Base-by-base conservation (phyloP, 2,888 invertebrate species). In the Cephus pulcher region DNA sequence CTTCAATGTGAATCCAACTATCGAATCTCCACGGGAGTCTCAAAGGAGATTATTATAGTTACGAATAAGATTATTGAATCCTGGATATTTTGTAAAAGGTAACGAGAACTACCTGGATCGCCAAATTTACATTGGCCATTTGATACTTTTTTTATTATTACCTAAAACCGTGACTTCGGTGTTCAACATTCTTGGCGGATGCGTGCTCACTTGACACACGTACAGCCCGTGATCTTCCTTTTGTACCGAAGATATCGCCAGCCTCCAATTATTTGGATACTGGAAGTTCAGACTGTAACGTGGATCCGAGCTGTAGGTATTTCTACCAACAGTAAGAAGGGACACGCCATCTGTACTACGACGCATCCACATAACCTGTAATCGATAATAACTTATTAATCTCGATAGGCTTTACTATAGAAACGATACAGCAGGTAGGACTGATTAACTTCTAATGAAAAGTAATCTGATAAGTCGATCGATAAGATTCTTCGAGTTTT, bases 191-290 rank as follows among this genome's bases (percentile, higher is more conserved):
- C 95, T 94, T 34, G 96, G 96, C 34, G 96, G 96, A 92, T 96
- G 95, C 73, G 96, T 96, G 78, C 96, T 96, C 89, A 96, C 95
- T 94, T 96, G 96, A 92, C 96, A 96, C 94, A 96, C 95, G 89
- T 96, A 96, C 78, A 95, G 92, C 34, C 96, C 96, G 73, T 94
- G 95, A 88, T 96, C 96, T 40, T 95, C 93, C 81, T 93, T 93
- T 87, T 94, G 95, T 69, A 96, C 95, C 77, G 95, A 95, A 89
- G 95, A 95, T 88, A 96, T 95, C 83, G 94, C 93, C 70, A 95
- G 92, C 78, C 95, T 93, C 95, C 95, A 95, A 88, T 95, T 95
- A 90, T 95, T 95, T 4, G 95, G 95, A 88, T 95, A 95, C 90
- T 95, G 95, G 88, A 94, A 95, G 88, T 94, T 94, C 56, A 95